Conservation (phyloP, 2,113 vertebrate genomes). For the Hippopotamus amphibius region DNA sequence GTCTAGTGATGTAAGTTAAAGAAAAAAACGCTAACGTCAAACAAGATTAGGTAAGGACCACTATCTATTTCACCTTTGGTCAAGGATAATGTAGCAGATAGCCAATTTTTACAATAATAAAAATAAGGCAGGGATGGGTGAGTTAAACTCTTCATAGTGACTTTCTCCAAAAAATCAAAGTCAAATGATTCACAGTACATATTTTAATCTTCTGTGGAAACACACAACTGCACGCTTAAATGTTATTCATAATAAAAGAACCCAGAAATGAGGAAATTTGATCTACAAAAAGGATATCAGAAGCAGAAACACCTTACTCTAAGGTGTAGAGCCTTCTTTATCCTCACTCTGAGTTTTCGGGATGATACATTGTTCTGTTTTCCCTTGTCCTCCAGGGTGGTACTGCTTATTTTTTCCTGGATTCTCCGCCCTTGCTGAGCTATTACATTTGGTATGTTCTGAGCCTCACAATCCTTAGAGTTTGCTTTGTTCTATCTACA, state of each 20-base stretch:
- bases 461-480: not conserved
- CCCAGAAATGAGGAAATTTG: not conserved
- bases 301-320: not conserved
- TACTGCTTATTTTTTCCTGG: no score
- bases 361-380: not conserved
- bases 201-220: not conserved
- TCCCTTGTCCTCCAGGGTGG: no score
- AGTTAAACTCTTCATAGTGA: not conserved
- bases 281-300: not conserved
- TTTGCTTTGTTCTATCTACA: not conserved
- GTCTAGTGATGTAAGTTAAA: not conserved
- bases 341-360: not conserved
- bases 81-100: not conserved
- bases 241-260: not conserved
- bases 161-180: not conserved
- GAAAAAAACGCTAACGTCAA: not conserved
- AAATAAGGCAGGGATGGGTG: not conserved
- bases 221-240: no score
- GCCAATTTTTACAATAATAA: not conserved
- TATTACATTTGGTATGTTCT: not conserved
- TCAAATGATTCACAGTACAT: not conserved
- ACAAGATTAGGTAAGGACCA: not conserved
- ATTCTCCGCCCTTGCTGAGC: not conserved
- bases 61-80: not conserved
- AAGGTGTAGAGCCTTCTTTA: not conserved